Evolutionary conservation across 2,113 vertebrate species (phyloP).

Genomic region (Thymallus thymallus): DNA sequence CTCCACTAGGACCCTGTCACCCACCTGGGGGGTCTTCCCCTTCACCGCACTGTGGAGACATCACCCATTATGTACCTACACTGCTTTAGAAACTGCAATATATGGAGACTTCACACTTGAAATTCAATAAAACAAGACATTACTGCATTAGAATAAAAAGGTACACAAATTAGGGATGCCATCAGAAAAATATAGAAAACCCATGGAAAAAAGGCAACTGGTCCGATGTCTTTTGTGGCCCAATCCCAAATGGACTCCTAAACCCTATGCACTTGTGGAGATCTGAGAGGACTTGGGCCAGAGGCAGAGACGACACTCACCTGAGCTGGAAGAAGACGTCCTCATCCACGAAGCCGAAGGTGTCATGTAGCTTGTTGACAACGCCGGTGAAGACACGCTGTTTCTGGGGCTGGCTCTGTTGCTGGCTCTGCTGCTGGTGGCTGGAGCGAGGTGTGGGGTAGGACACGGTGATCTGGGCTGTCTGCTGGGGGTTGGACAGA

Average conservation of each 20-base stretch:
- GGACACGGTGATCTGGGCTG: conserved; percentile 97
- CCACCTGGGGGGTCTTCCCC: conserved; percentile 97
- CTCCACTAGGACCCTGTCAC: conserved; percentile 95
- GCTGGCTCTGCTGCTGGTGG: conserved; percentile 91
- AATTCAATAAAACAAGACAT: no score
- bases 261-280: no score
- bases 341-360: conserved; percentile 98
- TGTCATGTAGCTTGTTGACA: conserved; percentile 96
- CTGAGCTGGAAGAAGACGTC: conserved; percentile 99
- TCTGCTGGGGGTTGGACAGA: conserved; percentile 91
- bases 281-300: no score
- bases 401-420: conserved; percentile 94
- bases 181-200: no score
- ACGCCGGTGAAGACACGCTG: conserved; percentile 98
- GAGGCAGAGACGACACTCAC: conserved; percentile 56
- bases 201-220: no score
- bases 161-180: no score
- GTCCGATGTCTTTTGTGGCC: no score
- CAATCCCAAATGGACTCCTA: no score
- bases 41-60: conserved; percentile 88
- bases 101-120: no score
- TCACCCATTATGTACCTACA: background rate
- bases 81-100: no score
- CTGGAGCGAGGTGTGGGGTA: conserved; percentile 94
- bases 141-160: no score